Percentiles rank a stretch among this genome's conserved stretches.
phyloP scores from a whole-genome alignment of 2,113 vertebrate genomes.

The Alectura lathami region DNA sequence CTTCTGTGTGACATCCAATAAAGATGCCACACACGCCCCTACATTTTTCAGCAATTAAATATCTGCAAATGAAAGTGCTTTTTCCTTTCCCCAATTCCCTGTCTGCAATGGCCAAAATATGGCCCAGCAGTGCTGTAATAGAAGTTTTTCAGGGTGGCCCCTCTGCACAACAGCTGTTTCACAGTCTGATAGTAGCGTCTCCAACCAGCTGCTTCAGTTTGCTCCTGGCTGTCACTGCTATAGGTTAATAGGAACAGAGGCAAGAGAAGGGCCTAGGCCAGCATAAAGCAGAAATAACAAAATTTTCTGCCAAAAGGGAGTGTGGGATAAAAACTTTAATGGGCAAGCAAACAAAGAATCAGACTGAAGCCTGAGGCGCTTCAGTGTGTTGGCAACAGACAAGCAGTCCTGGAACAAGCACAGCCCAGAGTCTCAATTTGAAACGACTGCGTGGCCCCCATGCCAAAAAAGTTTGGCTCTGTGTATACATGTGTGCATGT shows the following conservation, averaged over 20 bases:
- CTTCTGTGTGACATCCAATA: constrained; percentile 47
- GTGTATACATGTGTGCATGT: constrained; percentile 3
- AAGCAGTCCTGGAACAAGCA: constrained; percentile 54
- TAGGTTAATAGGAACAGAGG: constrained; percentile 60
- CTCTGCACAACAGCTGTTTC: constrained; percentile 71
- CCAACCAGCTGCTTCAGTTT: constrained; percentile 70
- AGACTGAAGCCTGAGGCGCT: constrained; percentile 44
- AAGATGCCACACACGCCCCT: constrained; percentile 39
- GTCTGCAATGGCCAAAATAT: constrained; percentile 33
- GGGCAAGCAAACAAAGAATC: constrained; percentile 53
- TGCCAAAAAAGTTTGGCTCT: constrained; percentile 60
- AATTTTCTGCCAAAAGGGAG: constrained; percentile 57
- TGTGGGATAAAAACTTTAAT: constrained; percentile 68
- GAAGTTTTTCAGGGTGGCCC: constrained; percentile 62
- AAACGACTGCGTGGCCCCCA: constrained; percentile 40
- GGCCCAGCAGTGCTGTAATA: constrained; percentile 21
- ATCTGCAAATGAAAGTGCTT: constrained; percentile 41
- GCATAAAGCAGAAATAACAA: constrained; percentile 43
- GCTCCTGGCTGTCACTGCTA: constrained; percentile 66
- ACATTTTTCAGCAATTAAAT: constrained; percentile 66
- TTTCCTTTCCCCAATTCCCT: constrained; percentile 33
- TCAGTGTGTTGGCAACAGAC: constrained; percentile 54
- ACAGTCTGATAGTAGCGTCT: constrained; percentile 48
- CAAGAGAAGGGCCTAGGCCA: constrained; percentile 48
- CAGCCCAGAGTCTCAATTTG: constrained; percentile 49